Evolutionary conservation across 2,888 invertebrate species (phyloP), one percentile per base, ranked within the genome.

Genomic region (Arctia plantaginis): DNA sequence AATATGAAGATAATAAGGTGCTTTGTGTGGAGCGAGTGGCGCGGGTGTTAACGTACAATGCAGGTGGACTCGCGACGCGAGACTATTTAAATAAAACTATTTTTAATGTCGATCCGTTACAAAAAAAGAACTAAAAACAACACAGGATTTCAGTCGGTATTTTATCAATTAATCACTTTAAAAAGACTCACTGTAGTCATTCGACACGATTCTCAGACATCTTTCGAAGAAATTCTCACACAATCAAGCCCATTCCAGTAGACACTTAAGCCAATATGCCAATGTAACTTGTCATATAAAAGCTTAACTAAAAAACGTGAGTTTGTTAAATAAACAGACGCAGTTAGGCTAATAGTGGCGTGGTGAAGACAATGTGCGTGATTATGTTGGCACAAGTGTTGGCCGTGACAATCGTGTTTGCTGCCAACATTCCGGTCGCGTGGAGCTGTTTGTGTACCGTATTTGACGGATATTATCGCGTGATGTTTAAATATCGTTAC

Each of bases 1-100:
- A 94, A 94, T 94, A 93, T 91, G 88, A 80, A 85, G 89, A 93
- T 94, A 94, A 94, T 94, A 92, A 90, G 90, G 89, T 86, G 87
- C 91, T 93, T 93, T 93, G 93, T 92, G 83, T 70, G 20, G 72
- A 62, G 73, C 73, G 76, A 69, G 74, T 64, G 72, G 72, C 47
- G 77, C 73, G 76, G 73, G 81, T 72, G 23, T 51, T 39, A 59
- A 68, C 23, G 65, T 69, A 80, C 83, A 77, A 80, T 75, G 73
- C 80, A 55, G 65, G 72, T 71, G 73, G 66, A 75, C 65, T 27
- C 66, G 70, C 35, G 68, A 51, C 62, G 65, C 69, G 64, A 59
- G 69, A 66, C 77, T 69, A 73, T 77, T 74, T 39, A 66, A 71
- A 67, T 71, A 74, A 62, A 10, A 30, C 62, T 62, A 30, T 62